phyloP scores from a whole-genome alignment of 2,888 invertebrate species.

The Melanotus villosus region DNA sequence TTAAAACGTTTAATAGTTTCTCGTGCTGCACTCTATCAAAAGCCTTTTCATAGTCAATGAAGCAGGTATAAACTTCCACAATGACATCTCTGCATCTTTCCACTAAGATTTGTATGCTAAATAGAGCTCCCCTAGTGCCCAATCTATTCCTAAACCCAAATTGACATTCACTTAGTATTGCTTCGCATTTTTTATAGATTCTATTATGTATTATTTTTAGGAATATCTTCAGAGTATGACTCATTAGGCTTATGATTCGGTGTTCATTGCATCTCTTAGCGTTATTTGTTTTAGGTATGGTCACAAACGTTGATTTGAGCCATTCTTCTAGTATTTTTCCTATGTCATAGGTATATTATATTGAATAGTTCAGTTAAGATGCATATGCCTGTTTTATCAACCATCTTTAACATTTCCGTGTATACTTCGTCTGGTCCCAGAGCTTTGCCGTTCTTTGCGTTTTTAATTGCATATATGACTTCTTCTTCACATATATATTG shows the following conservation, averaged over 20 bases:
- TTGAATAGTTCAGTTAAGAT: conserved; percentile 21
- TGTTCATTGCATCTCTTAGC: neutral
- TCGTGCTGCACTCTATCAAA: too few species aligned
- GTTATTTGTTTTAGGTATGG: conserved; percentile 3
- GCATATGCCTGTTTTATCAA: too few species aligned
- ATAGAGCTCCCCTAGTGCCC: neutral
- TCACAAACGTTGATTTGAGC: too few species aligned
- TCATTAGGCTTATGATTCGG: too few species aligned
- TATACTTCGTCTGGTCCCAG: too few species aligned
- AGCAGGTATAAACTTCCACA: conserved; percentile 10
- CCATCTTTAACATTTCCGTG: too few species aligned
- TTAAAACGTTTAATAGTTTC: too few species aligned
- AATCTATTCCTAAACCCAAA: conserved; percentile 1
- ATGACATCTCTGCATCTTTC: conserved; percentile 16
- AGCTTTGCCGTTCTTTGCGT: too few species aligned
- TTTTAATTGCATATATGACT: neutral
- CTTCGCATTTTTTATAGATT: conserved; percentile 5
- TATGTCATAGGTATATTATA: conserved; percentile 17
- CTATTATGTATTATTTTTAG: neutral
- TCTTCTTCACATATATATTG: conserved; percentile 4
- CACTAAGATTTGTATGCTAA: conserved; percentile 16
- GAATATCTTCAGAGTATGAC: too few species aligned
- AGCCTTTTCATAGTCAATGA: too few species aligned
- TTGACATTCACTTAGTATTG: neutral
- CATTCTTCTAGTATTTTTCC: neutral